Conservation (phyloP, 1,140 invertebrate species). For the Bemisia tabaci region DNA sequence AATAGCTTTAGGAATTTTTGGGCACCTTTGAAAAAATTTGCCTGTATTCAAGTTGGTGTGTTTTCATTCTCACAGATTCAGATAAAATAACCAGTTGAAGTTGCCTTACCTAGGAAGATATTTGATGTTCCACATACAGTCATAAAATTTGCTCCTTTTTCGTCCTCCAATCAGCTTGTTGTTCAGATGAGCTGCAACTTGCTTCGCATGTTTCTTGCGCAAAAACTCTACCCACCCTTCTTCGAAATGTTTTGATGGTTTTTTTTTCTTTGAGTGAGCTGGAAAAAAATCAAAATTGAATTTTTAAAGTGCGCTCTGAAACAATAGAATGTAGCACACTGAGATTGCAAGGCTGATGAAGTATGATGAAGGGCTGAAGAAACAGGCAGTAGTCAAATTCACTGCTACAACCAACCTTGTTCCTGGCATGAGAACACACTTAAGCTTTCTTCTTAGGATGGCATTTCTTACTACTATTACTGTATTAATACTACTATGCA, state of each 20-base stretch:
- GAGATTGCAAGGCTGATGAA: background rate
- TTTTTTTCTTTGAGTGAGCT: conserved; percentile 29
- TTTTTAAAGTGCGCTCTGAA: background rate
- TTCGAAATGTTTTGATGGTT: conserved; percentile 49
- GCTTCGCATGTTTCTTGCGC: conserved; percentile 75
- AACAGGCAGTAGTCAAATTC: too few relatives aligned
- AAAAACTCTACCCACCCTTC: conserved; percentile 97
- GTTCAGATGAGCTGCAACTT: conserved; percentile 65
- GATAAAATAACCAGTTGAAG: too few relatives aligned
- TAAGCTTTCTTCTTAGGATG: background rate
- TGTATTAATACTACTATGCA: conserved; percentile 4
- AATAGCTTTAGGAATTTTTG: too few relatives aligned
- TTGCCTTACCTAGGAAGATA: conserved; percentile 60
- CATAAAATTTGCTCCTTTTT: conserved; percentile 75
- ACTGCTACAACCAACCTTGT: too few relatives aligned
- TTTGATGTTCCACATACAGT: conserved; percentile 89
- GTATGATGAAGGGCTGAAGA: background rate
- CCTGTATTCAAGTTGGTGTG: too few relatives aligned
- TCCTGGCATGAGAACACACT: too few relatives aligned
- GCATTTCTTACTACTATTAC: conserved; percentile 1
- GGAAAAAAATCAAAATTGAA: background rate
- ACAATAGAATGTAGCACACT: background rate
- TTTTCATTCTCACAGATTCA: too few relatives aligned
- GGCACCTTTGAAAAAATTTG: too few relatives aligned
- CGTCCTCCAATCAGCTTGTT: conserved; percentile 74